Conservation (phyloP, 1,140 invertebrate species). For the Drosophila malerkotliana region DNA sequence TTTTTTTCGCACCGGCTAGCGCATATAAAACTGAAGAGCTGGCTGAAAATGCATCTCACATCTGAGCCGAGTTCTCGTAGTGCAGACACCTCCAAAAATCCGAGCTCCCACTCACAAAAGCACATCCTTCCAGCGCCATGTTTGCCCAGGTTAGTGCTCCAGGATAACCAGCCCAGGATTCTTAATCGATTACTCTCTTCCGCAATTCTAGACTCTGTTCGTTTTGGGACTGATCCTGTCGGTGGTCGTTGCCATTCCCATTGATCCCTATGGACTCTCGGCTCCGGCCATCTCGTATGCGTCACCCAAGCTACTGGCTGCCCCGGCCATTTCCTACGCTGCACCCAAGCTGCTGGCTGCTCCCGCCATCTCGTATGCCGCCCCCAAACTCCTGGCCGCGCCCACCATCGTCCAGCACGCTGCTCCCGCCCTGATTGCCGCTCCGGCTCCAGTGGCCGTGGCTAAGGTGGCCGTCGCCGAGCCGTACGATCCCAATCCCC, state of each 20-base stretch:
- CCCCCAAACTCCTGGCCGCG: conserved; percentile 62
- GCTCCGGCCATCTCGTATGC: conserved; percentile 49
- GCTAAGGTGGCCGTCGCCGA: conserved; percentile 84
- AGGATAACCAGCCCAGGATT: not conserved
- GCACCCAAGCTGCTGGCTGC: conserved; percentile 28
- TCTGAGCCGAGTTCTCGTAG: conserved; percentile 75
- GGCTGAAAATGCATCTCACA: conserved; percentile 78
- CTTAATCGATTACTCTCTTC: not conserved
- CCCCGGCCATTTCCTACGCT: conserved; percentile 49
- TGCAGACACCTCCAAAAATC: conserved; percentile 47
- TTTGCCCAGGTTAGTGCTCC: conserved; percentile 59
- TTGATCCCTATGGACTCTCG: conserved; percentile 62
- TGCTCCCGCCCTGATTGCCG: conserved; percentile 60
- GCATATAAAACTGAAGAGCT: conserved; percentile 77
- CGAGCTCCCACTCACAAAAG: conserved; percentile 23
- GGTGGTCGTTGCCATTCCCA: conserved; percentile 54
- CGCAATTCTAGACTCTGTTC: conserved; percentile 54
- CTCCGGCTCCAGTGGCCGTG: conserved; percentile 77
- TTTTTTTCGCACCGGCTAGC: conserved; percentile 13
- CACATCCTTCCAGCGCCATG: conserved; percentile 48
- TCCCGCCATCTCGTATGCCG: conserved; percentile 53
- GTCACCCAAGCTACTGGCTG: conserved; percentile 53
- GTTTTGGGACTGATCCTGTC: conserved; percentile 62
- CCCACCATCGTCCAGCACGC: conserved; percentile 48
- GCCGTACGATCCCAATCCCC: conserved; percentile 88